Evolutionary conservation across 2,888 invertebrate genomes (phyloP).

Genomic region (Microctonus aethiopoides): DNA sequence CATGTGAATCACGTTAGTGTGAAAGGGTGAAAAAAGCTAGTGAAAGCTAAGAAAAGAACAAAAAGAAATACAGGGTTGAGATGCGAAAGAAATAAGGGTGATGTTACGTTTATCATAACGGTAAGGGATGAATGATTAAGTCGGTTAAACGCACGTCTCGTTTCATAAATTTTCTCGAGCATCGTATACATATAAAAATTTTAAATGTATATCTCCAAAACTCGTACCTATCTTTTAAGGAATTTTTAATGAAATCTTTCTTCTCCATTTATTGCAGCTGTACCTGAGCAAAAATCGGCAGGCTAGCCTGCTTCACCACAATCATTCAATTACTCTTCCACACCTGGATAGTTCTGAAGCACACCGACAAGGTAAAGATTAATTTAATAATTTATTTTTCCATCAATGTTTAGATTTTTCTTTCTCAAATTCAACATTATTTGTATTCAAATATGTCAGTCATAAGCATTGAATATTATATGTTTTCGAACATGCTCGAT

Average conservation of each 20-base stretch:
- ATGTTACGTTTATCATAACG: slow-evolving; percentile 57
- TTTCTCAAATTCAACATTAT: neutral
- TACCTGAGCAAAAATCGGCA: slow-evolving; percentile 62
- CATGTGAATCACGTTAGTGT: slow-evolving; percentile 64
- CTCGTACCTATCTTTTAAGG: slow-evolving; percentile 18
- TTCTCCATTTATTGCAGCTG: slow-evolving; percentile 52
- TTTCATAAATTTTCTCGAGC: slow-evolving; percentile 66
- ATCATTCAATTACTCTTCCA: slow-evolving; percentile 49
- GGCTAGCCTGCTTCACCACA: slow-evolving; percentile 46
- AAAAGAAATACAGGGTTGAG: slow-evolving; percentile 62
- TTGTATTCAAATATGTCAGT: neutral
- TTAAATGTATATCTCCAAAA: slow-evolving; percentile 61
- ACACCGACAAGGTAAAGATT: slow-evolving; percentile 60
- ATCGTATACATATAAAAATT: slow-evolving; percentile 59
- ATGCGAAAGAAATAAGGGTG: slow-evolving; percentile 54
- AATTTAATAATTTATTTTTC: neutral
- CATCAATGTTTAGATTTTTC: neutral
- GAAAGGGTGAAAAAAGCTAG: slow-evolving; percentile 7
- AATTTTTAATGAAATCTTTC: neutral
- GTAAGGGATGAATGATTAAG: slow-evolving; percentile 65
- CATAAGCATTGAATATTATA: neutral
- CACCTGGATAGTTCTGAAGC: slow-evolving; percentile 56
- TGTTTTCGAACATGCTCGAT: neutral
- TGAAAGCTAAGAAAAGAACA: slow-evolving; percentile 1
- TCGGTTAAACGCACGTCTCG: slow-evolving; percentile 66